phyloP scores from a whole-genome alignment of 2,113 vertebrate species.

The Theristicus caerulescens region DNA sequence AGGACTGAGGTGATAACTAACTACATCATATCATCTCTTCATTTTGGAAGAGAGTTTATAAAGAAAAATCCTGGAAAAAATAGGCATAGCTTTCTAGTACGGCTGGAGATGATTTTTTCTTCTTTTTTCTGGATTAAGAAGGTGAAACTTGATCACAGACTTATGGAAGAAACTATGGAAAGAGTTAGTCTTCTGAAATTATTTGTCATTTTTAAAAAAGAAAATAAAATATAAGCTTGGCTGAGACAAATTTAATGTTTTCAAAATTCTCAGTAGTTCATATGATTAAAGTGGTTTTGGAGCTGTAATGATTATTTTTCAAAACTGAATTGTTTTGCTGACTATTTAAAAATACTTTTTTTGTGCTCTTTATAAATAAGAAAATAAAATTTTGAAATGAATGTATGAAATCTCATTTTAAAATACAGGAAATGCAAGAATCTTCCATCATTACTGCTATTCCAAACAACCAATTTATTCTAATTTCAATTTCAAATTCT shows the following conservation, averaged over 20 bases:
- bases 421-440: neutral
- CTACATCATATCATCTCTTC: neutral
- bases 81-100: neutral
- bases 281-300: neutral
- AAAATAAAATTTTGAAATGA: neutral
- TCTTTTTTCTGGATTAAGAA: neutral
- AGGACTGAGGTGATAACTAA: neutral
- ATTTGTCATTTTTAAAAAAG: neutral
- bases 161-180: neutral
- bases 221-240: neutral
- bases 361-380: neutral
- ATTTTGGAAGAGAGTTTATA: neutral
- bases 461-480: neutral
- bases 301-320: neutral
- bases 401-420: neutral
- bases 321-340: neutral
- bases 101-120: neutral
- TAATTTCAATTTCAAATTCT: neutral
- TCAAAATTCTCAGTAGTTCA: neutral
- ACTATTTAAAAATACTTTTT: neutral
- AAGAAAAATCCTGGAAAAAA: neutral
- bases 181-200: neutral
- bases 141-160: neutral
- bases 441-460: neutral
- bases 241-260: neutral